phyloP scores from a whole-genome alignment of 2,888 invertebrate species.

The Volucella inflata region DNA sequence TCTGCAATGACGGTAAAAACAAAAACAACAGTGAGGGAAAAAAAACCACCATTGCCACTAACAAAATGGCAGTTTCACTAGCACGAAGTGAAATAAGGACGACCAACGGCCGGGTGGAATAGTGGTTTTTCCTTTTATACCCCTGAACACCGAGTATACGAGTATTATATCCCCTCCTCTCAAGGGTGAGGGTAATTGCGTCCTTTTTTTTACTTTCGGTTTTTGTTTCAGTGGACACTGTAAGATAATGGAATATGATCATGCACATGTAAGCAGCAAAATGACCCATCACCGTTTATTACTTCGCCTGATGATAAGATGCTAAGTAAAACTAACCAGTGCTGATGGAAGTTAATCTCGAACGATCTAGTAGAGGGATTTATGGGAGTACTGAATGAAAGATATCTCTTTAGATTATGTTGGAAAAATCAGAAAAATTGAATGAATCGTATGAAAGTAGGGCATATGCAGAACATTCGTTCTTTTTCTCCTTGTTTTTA shows the following conservation, averaged over 20 bases:
- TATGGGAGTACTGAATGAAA: neutral
- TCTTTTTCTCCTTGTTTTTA: too few species aligned
- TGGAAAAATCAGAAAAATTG: neutral
- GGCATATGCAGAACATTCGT: neutral
- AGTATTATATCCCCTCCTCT: constrained; percentile 24
- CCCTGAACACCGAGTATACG: neutral
- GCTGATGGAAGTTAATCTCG: constrained; percentile 16
- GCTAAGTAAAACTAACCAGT: constrained; percentile 23
- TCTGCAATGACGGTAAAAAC: constrained; percentile 41
- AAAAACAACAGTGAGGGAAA: constrained; percentile 45
- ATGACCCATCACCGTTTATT: constrained; percentile 63
- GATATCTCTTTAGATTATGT: neutral
- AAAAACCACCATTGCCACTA: constrained; percentile 7
- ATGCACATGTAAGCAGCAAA: constrained; percentile 58
- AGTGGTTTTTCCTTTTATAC: constrained; percentile 26
- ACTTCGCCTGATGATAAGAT: constrained; percentile 52
- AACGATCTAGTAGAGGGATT: neutral
- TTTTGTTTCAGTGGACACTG: constrained; percentile 51
- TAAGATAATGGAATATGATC: constrained; percentile 58
- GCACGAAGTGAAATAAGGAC: constrained; percentile 40
- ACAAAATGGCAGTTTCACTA: constrained; percentile 58
- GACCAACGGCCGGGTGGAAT: constrained; percentile 23
- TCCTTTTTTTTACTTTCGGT: constrained; percentile 36
- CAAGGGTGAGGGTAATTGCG: constrained; percentile 40
- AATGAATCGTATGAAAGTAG: neutral